Evolutionary conservation across 2,888 invertebrate species (phyloP).

Genomic region (Ichneumon xanthorius): DNA sequence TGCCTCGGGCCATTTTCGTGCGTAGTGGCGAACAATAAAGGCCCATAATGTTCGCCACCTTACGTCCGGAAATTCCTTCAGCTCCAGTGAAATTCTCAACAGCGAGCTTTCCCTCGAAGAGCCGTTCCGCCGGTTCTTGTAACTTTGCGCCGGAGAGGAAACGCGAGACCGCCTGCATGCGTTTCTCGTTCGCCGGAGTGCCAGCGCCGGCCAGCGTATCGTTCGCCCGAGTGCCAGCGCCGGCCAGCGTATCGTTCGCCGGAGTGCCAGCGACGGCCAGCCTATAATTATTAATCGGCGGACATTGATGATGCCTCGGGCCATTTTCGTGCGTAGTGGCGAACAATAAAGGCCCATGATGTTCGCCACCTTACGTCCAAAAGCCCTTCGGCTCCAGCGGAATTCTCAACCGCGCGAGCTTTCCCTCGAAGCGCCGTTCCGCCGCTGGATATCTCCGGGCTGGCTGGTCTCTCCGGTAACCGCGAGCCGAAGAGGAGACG

Average conservation of each 20-base stretch:
- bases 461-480: background rate
- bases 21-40: background rate
- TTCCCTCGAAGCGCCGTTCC: slow-evolving; percentile 48
- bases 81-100: background rate
- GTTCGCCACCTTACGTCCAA: background rate
- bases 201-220: slow-evolving; percentile 76
- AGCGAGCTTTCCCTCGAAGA: slow-evolving; percentile 51
- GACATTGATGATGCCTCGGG: background rate
- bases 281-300: slow-evolving; percentile 83
- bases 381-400: background rate
- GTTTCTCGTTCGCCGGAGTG: slow-evolving; percentile 36
- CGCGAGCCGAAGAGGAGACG: slow-evolving; percentile 21
- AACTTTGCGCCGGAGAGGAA: background rate
- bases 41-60: background rate
- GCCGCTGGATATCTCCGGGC: slow-evolving; percentile 7
- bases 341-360: background rate
- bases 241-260: background rate
- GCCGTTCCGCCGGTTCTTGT: background rate
- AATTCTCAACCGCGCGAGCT: background rate
- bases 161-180: slow-evolving; percentile 36
- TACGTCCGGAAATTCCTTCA: background rate
- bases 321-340: background rate
- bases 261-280: slow-evolving; percentile 77
- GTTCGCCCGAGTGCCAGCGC: background rate
- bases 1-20: background rate